phyloP scores from a whole-genome alignment of 2,797 vertebrate species.

The Sebastes minor region DNA sequence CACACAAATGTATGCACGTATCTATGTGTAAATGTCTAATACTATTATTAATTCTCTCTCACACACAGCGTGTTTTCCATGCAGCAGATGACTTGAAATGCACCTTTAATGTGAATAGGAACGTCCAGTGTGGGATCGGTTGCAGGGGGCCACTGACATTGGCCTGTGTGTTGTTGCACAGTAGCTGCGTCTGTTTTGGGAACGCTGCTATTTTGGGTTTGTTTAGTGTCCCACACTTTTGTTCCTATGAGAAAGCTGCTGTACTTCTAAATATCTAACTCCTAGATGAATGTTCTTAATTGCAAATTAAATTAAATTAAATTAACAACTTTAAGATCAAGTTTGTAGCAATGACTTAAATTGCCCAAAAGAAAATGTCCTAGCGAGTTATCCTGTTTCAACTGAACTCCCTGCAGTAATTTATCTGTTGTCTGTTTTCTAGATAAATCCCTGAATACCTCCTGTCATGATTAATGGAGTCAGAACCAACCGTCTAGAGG shows the following conservation, averaged over 20 bases:
- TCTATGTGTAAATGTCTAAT: not conserved
- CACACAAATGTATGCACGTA: not conserved
- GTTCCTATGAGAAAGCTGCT: conserved; percentile 7
- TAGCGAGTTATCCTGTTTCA: not conserved
- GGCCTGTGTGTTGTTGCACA: not conserved
- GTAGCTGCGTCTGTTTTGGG: not conserved
- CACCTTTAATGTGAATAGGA: not conserved
- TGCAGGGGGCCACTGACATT: conserved; percentile 3
- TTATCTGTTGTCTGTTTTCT: not conserved
- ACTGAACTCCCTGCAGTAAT: not conserved
- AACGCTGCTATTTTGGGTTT: conserved; percentile 5
- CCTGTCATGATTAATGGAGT: not conserved
- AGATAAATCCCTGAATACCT: not conserved
- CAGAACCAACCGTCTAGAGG: not conserved
- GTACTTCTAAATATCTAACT: not conserved
- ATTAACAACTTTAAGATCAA: not conserved
- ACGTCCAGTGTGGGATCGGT: not conserved
- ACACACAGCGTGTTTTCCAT: not conserved
- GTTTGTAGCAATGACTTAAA: not conserved
- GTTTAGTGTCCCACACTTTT: conserved; percentile 1
- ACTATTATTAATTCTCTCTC: not conserved
- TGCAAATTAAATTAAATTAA: not conserved
- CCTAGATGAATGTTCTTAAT: not conserved
- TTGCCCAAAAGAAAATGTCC: not conserved
- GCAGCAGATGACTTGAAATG: not conserved